Conservation (phyloP, 2,888 invertebrate species). For the Calliphora vomitoria region DNA sequence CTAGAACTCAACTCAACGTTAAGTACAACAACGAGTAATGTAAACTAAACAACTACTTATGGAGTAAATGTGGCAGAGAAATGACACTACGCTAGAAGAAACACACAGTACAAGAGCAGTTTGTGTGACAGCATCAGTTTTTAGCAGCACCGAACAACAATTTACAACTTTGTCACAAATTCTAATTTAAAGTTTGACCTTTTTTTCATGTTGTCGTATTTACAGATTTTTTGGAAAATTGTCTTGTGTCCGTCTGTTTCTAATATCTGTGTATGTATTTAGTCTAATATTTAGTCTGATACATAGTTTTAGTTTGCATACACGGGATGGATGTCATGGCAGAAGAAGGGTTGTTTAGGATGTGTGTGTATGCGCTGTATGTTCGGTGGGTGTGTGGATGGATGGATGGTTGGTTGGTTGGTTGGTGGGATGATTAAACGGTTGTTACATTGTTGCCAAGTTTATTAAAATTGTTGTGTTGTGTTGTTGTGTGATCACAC, state of each 20-base stretch:
- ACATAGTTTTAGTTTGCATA: conserved; percentile 7
- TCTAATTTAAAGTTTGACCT: conserved; percentile 42
- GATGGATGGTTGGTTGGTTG: not conserved
- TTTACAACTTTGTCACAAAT: conserved; percentile 60
- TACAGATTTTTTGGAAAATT: not conserved
- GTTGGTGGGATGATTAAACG: not conserved
- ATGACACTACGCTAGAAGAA: not conserved
- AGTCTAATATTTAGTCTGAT: not conserved
- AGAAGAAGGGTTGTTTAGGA: not conserved
- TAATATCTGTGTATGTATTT: not conserved
- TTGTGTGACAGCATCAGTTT: not conserved
- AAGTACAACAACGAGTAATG: not conserved
- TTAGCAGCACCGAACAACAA: conserved; percentile 6
- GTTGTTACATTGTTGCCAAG: conserved; percentile 64
- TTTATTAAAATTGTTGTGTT: conserved; percentile 48
- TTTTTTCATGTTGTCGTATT: not conserved
- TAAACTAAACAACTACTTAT: conserved; percentile 13
- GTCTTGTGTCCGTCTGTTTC: not conserved
- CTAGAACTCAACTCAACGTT: no score
- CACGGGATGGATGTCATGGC: not conserved
- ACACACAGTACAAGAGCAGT: not conserved
- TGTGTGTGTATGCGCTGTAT: not conserved
- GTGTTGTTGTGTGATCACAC: conserved; percentile 23
- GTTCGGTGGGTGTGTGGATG: conserved; percentile 2
- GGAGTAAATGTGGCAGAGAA: conserved; percentile 32